These are phyloP conservation scores for Saccopteryx bilineata DNA, from an alignment of 2,113 vertebrate species.

Conservation along the genomic window DNA sequence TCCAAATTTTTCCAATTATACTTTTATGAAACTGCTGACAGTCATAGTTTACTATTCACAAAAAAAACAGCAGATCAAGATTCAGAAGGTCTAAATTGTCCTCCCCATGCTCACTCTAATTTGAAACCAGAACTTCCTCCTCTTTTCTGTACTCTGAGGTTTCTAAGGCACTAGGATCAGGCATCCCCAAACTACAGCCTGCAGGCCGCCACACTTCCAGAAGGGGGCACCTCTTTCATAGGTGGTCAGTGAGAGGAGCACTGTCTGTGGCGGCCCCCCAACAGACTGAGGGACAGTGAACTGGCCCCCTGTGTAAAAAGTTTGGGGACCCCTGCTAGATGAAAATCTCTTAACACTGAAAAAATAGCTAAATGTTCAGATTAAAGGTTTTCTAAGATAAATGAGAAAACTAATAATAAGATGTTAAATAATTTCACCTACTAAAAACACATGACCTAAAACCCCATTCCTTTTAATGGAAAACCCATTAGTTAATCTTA, in stretches of 20 bases:
- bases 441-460: conserved; percentile 70
- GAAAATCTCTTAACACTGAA: conserved; percentile 62
- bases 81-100: conserved; percentile 16
- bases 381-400: conserved; percentile 49
- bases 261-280: too few relatives aligned
- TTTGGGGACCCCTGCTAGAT: neutral
- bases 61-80: neutral
- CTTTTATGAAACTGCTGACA: conserved; percentile 34
- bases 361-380: conserved; percentile 65
- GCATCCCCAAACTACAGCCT: too few relatives aligned
- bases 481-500: conserved; percentile 68
- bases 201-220: too few relatives aligned
- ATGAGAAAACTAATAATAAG: conserved; percentile 67
- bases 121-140: conserved; percentile 9
- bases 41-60: neutral
- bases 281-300: too few relatives aligned
- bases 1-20: conserved; percentile 17
- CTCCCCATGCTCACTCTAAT: neutral
- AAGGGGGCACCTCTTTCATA: too few relatives aligned
- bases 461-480: conserved; percentile 66
- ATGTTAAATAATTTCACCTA: conserved; percentile 68
- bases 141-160: conserved; percentile 19
- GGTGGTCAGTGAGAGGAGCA: too few relatives aligned
- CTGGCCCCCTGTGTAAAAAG: too few relatives aligned
- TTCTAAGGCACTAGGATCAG: neutral